Evolutionary conservation across 2,888 invertebrate genomes (phyloP).

Genomic region (Trichogramma dendrolimi): DNA sequence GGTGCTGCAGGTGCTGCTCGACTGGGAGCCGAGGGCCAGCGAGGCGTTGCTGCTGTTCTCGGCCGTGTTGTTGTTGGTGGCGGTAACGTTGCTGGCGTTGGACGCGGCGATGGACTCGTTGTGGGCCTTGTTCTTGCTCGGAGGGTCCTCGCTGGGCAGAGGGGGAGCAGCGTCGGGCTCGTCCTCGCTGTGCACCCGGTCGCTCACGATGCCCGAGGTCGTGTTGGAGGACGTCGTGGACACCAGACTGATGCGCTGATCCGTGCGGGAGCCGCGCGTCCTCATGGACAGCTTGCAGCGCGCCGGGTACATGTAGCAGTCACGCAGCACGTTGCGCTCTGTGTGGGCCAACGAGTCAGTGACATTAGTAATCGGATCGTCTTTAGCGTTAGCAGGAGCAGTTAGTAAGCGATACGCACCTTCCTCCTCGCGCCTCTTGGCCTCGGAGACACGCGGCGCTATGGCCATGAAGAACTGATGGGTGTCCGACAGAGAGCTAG

Average conservation of each 20-base stretch:
- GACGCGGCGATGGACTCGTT: slow-evolving; percentile 29
- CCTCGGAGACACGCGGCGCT: slow-evolving; percentile 78
- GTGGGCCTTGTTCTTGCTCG: slow-evolving; percentile 22
- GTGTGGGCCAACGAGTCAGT: slow-evolving; percentile 30
- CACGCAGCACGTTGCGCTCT: slow-evolving; percentile 63
- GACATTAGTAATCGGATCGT: not conserved
- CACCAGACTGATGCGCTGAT: slow-evolving; percentile 84
- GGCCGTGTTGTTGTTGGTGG: slow-evolving; percentile 51
- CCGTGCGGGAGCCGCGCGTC: slow-evolving; percentile 63
- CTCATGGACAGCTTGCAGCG: slow-evolving; percentile 59
- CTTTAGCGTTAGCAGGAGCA: not conserved
- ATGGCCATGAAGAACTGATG: slow-evolving; percentile 95
- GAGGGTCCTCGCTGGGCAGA: slow-evolving; percentile 43
- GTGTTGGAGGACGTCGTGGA: slow-evolving; percentile 95
- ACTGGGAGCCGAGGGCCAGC: slow-evolving; percentile 64
- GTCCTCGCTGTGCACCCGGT: slow-evolving; percentile 90
- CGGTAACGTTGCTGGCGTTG: slow-evolving; percentile 83
- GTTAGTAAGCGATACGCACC: slow-evolving; percentile 47
- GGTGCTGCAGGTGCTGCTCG: slow-evolving; percentile 82
- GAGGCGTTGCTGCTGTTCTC: slow-evolving; percentile 29
- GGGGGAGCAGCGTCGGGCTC: slow-evolving; percentile 88
- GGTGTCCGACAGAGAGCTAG: slow-evolving; percentile 84
- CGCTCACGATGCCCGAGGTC: slow-evolving; percentile 93
- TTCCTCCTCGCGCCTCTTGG: slow-evolving; percentile 78
- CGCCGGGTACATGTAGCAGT: slow-evolving; percentile 71